These are phyloP conservation scores for Eledona agricola DNA, from an alignment of 2,888 invertebrate genomes.

Conservation along the genomic window DNA sequence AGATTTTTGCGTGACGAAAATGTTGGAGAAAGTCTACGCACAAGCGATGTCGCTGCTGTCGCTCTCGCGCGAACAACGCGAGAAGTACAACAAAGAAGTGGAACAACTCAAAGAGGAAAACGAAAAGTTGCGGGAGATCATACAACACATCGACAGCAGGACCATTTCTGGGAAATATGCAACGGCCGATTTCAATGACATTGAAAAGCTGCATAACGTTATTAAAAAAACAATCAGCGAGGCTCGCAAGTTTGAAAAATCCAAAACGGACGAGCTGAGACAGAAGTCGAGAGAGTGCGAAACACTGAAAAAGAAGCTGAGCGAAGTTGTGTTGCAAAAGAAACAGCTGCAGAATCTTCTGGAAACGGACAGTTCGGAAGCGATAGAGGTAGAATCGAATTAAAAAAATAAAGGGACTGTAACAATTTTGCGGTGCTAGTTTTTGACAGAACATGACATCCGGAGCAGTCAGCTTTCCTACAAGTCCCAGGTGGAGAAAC, in stretches of 20 bases:
- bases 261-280: conserved; percentile 32
- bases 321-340: conserved; percentile 39
- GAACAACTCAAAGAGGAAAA: conserved; percentile 42
- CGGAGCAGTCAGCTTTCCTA: conserved; percentile 27
- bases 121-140: conserved; percentile 37
- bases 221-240: conserved; percentile 32
- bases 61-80: conserved; percentile 45
- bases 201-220: conserved; percentile 32
- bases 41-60: conserved; percentile 49
- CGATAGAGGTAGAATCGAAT: conserved; percentile 4
- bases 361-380: conserved; percentile 15
- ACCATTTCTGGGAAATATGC: conserved; percentile 3
- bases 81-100: conserved; percentile 44
- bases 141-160: conserved; percentile 35
- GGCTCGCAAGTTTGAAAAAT: conserved; percentile 27
- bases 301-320: conserved; percentile 34
- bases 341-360: conserved; percentile 34
- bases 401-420: conserved; percentile 1
- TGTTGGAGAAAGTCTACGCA: conserved; percentile 48
- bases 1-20: conserved; percentile 41
- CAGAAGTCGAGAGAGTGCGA: conserved; percentile 38
- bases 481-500: conserved; percentile 49
- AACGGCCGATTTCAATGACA: conserved; percentile 22
- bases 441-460: conserved; percentile 16
- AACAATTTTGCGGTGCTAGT: conserved; percentile 4